Percentiles rank a stretch among this genome's conserved stretches.
Conservation (phyloP, 2,113 vertebrate genomes). For the Hystrix cristata region DNA sequence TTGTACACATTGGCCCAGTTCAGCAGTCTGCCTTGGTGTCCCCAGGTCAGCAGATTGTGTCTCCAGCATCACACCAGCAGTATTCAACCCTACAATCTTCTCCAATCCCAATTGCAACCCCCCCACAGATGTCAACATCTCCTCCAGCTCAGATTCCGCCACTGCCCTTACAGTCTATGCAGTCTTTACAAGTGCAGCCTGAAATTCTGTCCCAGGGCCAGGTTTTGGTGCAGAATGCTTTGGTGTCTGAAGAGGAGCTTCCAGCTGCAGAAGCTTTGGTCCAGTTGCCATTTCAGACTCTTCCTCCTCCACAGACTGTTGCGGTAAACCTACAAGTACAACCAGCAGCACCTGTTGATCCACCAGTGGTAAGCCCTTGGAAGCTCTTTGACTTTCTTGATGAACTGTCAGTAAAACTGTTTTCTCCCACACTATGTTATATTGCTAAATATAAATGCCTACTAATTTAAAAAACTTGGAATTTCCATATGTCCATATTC, state of each 20-base stretch:
- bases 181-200: constrained; percentile 92
- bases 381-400: constrained; percentile 84
- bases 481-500: constrained; percentile 69
- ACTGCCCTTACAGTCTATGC: constrained; percentile 92
- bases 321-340: constrained; percentile 97
- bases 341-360: constrained; percentile 87
- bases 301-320: constrained; percentile 95
- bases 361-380: constrained; percentile 90
- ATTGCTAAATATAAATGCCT: constrained; percentile 66
- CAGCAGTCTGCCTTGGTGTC: constrained; percentile 87
- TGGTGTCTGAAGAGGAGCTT: constrained; percentile 93
- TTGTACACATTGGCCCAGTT: constrained; percentile 87
- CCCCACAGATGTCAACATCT: constrained; percentile 90
- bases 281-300: constrained; percentile 95
- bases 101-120: constrained; percentile 88
- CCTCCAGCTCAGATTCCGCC: constrained; percentile 91
- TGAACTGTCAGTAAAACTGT: constrained; percentile 75
- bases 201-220: constrained; percentile 92
- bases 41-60: constrained; percentile 86
- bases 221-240: constrained; percentile 92
- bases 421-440: constrained; percentile 58
- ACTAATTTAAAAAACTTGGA: constrained; percentile 67
- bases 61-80: constrained; percentile 87
- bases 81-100: constrained; percentile 88
- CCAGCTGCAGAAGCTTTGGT: constrained; percentile 94